A percentile compares a stretch with the other conserved stretches of the same genome.
Evolutionary conservation across 1,140 invertebrate species (phyloP).

Genomic region (Ptiloglossa arizonensis): DNA sequence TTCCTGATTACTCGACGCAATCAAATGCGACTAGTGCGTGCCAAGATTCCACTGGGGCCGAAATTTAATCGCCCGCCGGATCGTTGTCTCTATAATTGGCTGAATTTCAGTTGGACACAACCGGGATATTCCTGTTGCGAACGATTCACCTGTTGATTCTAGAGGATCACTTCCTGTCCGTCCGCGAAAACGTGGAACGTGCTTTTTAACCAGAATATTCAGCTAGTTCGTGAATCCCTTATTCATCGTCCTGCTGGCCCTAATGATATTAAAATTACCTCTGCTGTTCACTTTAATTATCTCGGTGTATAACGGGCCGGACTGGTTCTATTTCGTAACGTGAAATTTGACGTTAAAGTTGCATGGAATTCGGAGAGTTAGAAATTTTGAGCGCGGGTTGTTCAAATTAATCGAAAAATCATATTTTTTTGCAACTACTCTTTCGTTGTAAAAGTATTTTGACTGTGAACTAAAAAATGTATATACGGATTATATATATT

Average conservation of each 20-base stretch:
- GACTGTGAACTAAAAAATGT: no score
- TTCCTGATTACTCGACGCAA: not conserved
- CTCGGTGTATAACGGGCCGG: not conserved
- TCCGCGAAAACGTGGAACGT: constrained; percentile 8
- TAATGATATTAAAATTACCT: constrained; percentile 3
- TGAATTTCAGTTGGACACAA: constrained; percentile 24
- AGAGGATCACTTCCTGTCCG: constrained; percentile 21
- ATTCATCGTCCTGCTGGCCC: not conserved
- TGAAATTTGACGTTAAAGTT: not conserved
- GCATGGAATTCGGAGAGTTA: not conserved
- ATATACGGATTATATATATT: no score
- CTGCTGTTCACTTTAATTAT: not conserved
- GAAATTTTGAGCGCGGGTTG: no score
- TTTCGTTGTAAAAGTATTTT: no score
- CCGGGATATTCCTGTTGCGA: constrained; percentile 7
- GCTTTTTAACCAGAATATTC: not conserved
- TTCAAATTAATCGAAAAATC: no score
- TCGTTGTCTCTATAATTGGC: constrained; percentile 27
- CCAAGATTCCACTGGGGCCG: not conserved
- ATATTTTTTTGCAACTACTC: no score
- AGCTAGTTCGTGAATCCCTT: constrained; percentile 13
- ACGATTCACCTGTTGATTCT: constrained; percentile 49
- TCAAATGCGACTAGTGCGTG: not conserved
- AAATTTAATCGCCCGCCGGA: constrained; percentile 35
- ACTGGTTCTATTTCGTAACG: not conserved